Conservation (phyloP, 1,140 invertebrate species). For the Penaeus indicus region DNA sequence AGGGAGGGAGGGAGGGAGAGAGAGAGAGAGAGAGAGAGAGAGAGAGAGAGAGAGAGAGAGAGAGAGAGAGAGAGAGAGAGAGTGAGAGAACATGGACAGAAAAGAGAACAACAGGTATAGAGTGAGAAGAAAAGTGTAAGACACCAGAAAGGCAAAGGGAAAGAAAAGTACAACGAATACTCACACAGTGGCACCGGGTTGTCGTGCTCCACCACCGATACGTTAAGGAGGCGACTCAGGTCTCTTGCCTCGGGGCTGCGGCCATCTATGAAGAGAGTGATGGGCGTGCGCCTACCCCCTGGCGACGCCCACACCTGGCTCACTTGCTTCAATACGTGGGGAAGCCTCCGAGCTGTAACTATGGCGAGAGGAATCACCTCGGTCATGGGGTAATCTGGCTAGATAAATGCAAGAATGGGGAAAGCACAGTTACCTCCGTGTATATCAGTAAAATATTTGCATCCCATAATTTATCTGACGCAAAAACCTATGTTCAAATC, state of each 20-base stretch:
- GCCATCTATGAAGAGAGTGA: conserved; percentile 75
- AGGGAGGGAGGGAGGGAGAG: too few relatives aligned
- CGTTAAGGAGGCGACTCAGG: conserved; percentile 41
- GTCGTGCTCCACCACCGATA: conserved; percentile 37
- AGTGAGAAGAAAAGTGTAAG: too few relatives aligned
- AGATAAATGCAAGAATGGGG: neutral
- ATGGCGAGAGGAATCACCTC: conserved; percentile 58
- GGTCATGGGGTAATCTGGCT: neutral
- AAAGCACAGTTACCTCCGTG: too few relatives aligned
- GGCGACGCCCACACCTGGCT: conserved; percentile 72
- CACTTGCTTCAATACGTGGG: conserved; percentile 64
- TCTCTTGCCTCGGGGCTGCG: conserved; percentile 57
- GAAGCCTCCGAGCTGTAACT: conserved; percentile 47
- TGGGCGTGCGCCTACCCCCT: conserved; percentile 70
- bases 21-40: too few relatives aligned
- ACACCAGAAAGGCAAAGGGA: too few relatives aligned
- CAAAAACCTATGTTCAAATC: neutral
- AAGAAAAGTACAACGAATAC: neutral
- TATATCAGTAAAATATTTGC: too few relatives aligned
- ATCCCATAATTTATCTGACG: neutral
- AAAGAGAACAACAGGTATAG: too few relatives aligned
- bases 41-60: too few relatives aligned
- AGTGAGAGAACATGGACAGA: too few relatives aligned
- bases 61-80: too few relatives aligned
- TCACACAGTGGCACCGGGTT: conserved; percentile 27